Evolutionary conservation across 2,113 vertebrate genomes (phyloP).

Genomic region (Aviceda subcristata): DNA sequence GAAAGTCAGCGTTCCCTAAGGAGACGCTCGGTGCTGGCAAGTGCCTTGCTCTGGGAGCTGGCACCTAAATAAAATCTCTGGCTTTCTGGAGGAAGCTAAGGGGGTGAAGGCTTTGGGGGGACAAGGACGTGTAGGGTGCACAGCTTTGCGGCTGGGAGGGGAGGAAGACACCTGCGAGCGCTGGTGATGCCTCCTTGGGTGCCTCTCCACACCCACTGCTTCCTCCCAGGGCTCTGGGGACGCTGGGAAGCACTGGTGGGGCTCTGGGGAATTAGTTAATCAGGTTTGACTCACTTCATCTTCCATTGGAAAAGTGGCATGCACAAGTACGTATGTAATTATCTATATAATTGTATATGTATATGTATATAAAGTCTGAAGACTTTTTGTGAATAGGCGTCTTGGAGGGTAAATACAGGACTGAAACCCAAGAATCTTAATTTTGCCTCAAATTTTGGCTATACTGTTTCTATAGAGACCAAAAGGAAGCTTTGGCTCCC

Average conservation of each 20-base stretch:
- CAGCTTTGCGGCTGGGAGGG: background rate
- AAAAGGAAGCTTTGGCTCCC: slow-evolving; percentile 87
- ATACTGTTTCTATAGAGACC: slow-evolving; percentile 95
- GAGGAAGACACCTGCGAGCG: background rate
- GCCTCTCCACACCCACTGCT: background rate
- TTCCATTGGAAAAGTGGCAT: background rate
- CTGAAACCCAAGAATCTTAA: slow-evolving; percentile 87
- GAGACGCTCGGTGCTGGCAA: background rate
- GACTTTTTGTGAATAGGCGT: slow-evolving; percentile 62
- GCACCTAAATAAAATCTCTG: background rate
- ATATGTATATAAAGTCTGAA: background rate
- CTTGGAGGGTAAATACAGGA: slow-evolving; percentile 72
- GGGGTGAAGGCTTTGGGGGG: background rate
- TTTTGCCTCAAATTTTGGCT: slow-evolving; percentile 92
- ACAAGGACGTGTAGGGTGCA: rapidly evolving
- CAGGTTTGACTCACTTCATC: slow-evolving; percentile 31
- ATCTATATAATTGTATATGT: background rate
- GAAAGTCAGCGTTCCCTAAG: rapidly evolving
- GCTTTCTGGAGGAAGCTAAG: background rate
- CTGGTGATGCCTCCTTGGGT: background rate
- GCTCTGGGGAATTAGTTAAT: slow-evolving; percentile 59
- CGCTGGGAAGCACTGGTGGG: background rate
- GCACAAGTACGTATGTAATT: background rate
- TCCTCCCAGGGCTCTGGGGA: slow-evolving; percentile 2
- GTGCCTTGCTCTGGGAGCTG: background rate